Base-by-base conservation (phyloP, 37 sponge, comb jelly and placozoan genomes). In the Lycopodina hypogea region DNA sequence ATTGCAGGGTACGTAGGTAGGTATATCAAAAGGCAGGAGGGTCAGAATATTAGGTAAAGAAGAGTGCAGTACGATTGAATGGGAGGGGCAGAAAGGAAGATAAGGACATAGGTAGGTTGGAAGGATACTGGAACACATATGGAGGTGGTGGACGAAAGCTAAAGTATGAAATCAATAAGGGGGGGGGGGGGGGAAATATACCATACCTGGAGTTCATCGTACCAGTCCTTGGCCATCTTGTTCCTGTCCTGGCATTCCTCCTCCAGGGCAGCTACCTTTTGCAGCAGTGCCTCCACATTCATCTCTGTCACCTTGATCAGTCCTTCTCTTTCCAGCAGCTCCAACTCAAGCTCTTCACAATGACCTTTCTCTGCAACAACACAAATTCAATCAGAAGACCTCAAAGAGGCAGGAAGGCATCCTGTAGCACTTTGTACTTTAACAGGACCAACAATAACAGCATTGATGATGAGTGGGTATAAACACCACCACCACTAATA, bases 191-290 rank as follows among this genome's bases (percentile, higher is more conserved):
- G 48, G 48, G 48, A 12, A 12, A 45, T 26, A 73, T 73, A 45
- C 35, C 33, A 22, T 24, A 74, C 83, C 77, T 75, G 56, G 4
- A 83, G 34, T 21, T 41, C 64, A 0, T 82, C 75, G 64, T 78
- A 88, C 83, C 78, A 78, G 18, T 78, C 76, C 32, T 72, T 77
- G 72, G 79, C 66, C 48, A 42, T 66, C 45, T 41, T 60, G 42
- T 37, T 53, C 57, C 75, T 48, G 23, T 81, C 82, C 42, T 70
- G 50, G 29, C 71, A 56, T 60, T 78, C 82, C 59, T 88, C 83
- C 72, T 77, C 79, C 37, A 88, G 78, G 7, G 58, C 24, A 0
- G 26, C 60, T 70, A 79, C 36, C 76, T 80, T 74, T 29, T 65
- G 42, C 30, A 30, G 56, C 78, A 85, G 42, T 0, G 79, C 28